phyloP scores from a whole-genome alignment of 64 coral and sea anemone genomes.

The Cladopsammia gracilis region DNA sequence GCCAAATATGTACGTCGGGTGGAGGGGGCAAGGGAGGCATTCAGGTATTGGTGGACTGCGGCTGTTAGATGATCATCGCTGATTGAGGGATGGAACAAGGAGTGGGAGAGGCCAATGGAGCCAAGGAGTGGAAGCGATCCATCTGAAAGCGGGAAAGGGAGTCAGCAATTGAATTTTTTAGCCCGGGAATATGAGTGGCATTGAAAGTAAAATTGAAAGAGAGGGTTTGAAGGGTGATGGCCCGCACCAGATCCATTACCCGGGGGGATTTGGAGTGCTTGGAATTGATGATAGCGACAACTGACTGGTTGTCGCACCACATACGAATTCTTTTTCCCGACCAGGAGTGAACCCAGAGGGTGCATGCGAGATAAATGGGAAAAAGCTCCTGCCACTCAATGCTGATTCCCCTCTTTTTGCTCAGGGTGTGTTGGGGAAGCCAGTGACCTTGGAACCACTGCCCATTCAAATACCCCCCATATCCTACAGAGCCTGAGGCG shows the following conservation, averaged over 20 bases:
- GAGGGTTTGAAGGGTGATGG: background rate
- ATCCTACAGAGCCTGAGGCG: constrained; percentile 28
- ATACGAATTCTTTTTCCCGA: background rate
- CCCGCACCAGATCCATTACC: constrained; percentile 17
- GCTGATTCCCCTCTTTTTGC: background rate
- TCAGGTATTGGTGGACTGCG: background rate
- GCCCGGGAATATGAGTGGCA: background rate
- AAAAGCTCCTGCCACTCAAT: constrained; percentile 45
- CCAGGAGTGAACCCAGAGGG: background rate
- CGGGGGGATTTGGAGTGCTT: background rate
- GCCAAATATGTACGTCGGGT: background rate
- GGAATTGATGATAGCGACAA: background rate
- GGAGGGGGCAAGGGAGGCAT: background rate
- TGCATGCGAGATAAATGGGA: background rate
- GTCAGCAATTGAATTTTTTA: background rate
- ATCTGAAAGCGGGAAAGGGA: constrained; percentile 50
- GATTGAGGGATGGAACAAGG: background rate
- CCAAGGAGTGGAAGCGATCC: background rate
- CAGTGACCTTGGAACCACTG: constrained; percentile 39
- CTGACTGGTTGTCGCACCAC: constrained; percentile 12
- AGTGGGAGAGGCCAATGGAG: background rate
- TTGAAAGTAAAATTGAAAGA: background rate
- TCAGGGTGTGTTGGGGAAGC: background rate
- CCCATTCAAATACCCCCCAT: background rate
- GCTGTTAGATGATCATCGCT: background rate